phyloP scores from a whole-genome alignment of 2,888 invertebrate species.

The Nasonia oneida region DNA sequence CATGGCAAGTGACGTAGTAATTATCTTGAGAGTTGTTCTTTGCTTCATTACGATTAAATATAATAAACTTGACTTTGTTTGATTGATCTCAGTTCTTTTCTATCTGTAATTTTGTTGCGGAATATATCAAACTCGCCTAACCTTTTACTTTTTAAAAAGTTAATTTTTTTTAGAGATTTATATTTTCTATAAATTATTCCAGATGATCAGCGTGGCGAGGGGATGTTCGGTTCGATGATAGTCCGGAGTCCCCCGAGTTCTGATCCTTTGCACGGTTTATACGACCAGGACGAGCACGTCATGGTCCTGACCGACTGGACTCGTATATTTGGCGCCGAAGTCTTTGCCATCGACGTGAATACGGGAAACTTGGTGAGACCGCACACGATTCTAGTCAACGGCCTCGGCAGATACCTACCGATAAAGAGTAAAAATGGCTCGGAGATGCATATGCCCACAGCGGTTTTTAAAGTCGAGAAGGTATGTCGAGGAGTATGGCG shows the following conservation, averaged over 20 bases:
- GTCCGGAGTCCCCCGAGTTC: conserved; percentile 85
- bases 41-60: too few relatives aligned
- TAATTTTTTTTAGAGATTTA: too few relatives aligned
- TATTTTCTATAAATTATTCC: too few relatives aligned
- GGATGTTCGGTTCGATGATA: conserved; percentile 87
- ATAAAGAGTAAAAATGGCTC: neutral
- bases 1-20: too few relatives aligned
- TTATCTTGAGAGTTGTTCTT: too few relatives aligned
- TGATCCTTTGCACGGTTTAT: conserved; percentile 78
- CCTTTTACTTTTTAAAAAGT: too few relatives aligned
- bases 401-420: conserved; percentile 83
- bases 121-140: too few relatives aligned
- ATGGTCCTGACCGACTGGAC: conserved; percentile 92
- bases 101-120: too few relatives aligned
- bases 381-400: conserved; percentile 89
- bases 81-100: too few relatives aligned
- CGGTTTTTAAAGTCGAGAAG: conserved; percentile 37
- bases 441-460: neutral
- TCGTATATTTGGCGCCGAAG: conserved; percentile 84
- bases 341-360: conserved; percentile 91
- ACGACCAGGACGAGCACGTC: conserved; percentile 30
- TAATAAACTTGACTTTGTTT: too few relatives aligned
- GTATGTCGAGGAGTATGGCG: neutral
- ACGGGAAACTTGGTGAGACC: conserved; percentile 91
- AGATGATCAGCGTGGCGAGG: conserved; percentile 88